phyloP scores from a whole-genome alignment of 2,113 vertebrate genomes.

The Podiceps cristatus region DNA sequence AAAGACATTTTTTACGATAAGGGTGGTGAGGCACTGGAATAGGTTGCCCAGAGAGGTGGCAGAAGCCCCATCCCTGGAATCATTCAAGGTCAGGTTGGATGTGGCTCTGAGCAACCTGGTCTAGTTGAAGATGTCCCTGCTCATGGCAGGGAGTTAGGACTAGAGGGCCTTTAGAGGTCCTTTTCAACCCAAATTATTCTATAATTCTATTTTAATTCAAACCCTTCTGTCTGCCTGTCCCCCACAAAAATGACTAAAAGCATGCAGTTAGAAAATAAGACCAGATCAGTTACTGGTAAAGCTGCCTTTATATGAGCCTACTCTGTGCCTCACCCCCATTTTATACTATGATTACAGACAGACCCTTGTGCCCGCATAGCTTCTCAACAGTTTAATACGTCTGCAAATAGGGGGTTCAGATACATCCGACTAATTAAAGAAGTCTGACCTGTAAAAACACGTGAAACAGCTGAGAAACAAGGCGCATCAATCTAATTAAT shows the following conservation, averaged over 20 bases:
- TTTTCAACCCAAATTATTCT: neutral
- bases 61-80: neutral
- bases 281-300: neutral
- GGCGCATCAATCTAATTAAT: neutral
- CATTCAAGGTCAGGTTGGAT: neutral
- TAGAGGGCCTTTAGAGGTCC: neutral
- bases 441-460: neutral
- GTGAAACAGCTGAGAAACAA: neutral
- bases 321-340: neutral
- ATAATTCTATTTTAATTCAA: neutral
- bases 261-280: neutral
- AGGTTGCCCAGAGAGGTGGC: neutral
- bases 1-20: neutral
- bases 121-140: neutral
- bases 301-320: neutral
- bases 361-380: neutral
- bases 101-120: neutral
- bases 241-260: neutral
- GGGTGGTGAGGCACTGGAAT: neutral
- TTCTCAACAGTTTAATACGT: neutral
- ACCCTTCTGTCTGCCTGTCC: neutral
- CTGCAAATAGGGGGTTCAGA: neutral
- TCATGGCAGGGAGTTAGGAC: neutral
- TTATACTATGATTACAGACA: neutral
- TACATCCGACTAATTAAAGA: neutral